Evolutionary conservation across 2,888 invertebrate genomes (phyloP).

Genomic region (Heterodera filipjevi): DNA sequence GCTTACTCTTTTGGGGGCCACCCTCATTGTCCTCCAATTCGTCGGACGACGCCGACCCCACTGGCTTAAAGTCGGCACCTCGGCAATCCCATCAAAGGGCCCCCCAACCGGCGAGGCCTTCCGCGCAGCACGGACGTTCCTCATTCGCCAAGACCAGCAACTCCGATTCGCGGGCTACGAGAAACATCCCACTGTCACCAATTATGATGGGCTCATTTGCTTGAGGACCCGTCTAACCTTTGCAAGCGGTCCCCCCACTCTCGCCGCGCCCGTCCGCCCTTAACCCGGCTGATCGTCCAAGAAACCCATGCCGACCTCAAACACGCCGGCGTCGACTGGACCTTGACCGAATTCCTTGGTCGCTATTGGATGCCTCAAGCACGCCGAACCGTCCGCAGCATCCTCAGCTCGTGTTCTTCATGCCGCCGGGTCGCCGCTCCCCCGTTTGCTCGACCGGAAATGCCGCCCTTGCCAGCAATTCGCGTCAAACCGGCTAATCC

Average conservation of each 20-base stretch:
- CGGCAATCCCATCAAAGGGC: neutral
- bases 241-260: neutral
- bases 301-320: neutral
- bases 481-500: too few relatives aligned
- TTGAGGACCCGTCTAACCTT: neutral
- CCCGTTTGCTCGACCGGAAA: too few relatives aligned
- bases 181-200: neutral
- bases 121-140: neutral
- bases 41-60: neutral
- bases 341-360: constrained; percentile 19
- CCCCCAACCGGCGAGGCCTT: neutral
- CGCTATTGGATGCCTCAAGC: too few relatives aligned
- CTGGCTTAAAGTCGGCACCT: neutral
- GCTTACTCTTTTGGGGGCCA: neutral
- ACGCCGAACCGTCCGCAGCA: too few relatives aligned
- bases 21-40: neutral
- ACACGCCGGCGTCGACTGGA: constrained; percentile 30
- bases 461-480: too few relatives aligned
- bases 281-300: neutral
- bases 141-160: neutral
- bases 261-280: neutral
- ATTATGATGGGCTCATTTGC: neutral
- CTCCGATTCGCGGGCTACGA: neutral
- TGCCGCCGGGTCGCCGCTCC: too few relatives aligned
- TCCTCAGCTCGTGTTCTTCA: too few relatives aligned